phyloP scores from a whole-genome alignment of 1,140 invertebrate genomes.

The Drosophila parabipectinata region DNA sequence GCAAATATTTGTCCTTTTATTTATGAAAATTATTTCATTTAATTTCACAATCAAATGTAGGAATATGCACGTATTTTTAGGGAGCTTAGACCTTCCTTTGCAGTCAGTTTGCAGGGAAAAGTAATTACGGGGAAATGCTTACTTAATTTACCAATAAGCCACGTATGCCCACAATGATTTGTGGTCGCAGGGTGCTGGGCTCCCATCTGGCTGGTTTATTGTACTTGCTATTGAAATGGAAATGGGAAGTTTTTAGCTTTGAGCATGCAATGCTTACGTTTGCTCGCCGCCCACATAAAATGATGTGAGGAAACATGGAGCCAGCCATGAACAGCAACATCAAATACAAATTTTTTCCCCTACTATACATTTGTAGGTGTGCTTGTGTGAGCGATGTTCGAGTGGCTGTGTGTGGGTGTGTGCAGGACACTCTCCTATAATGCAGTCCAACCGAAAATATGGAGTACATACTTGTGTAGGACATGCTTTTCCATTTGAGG shows the following conservation, averaged over 20 bases:
- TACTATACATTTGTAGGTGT: not conserved
- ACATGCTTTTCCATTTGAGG: slow-evolving; percentile 78
- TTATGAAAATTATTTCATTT: too few species aligned
- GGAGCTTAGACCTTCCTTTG: too few species aligned
- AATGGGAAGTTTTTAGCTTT: slow-evolving; percentile 40
- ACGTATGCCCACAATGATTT: not conserved
- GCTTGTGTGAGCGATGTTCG: not conserved
- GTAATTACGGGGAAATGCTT: not conserved
- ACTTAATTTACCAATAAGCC: not conserved
- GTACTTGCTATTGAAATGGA: slow-evolving; percentile 13
- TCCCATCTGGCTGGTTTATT: slow-evolving; percentile 2
- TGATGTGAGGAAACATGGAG: slow-evolving; percentile 15
- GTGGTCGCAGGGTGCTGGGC: slow-evolving; percentile 12
- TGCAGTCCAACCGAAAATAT: slow-evolving; percentile 75
- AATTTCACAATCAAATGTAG: too few species aligned
- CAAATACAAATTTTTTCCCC: slow-evolving; percentile 47
- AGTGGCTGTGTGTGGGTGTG: slow-evolving; percentile 7
- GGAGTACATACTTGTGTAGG: slow-evolving; percentile 76
- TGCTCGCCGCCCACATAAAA: slow-evolving; percentile 37
- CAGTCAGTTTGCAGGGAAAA: not conserved
- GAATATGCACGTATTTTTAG: too few species aligned
- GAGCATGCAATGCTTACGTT: slow-evolving; percentile 63
- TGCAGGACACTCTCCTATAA: slow-evolving; percentile 50
- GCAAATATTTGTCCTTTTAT: not conserved
- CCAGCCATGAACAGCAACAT: slow-evolving; percentile 27